Base-by-base conservation (phyloP, 2,888 invertebrate genomes). In the Coenonympha glycerion region DNA sequence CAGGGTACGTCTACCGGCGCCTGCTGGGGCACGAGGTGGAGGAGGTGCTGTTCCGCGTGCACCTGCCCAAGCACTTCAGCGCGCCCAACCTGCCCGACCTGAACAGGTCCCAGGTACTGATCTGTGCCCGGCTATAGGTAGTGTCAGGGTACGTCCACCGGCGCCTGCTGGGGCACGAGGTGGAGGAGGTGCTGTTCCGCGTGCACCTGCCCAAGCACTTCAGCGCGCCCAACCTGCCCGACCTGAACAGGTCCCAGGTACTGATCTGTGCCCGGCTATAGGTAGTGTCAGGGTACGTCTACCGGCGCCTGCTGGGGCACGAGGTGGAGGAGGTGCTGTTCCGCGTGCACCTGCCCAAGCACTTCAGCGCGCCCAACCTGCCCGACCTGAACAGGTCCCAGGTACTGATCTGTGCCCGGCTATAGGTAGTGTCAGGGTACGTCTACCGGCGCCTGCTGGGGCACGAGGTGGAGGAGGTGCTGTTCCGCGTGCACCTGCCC, bases 111-210 rank as follows among this genome's bases (percentile, higher is more conserved):
- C 99, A 98, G 88, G 92, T 90, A 73, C 22, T 24, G 2, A 24
- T 24, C 13, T 16, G 24, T 3, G n/a, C 16, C 19, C 13, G 9
- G 31, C 22, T 6, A 6, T 13, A 34, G 24, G 26, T 24, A n/a
- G 98, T 99, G 0, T 99, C 99, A 0, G 95, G 95, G 11, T 99
- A 97, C 82, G 99, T 99, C 67, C 99, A 99, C 78, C 97, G 99
- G 60, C 93, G 98, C 39, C 89, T 99, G 24, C 84, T 99, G 48
- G 99, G 99, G 0, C 96, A 97, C 69, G 96, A 96, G 73, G 93
- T 94, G 1, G 98, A 98, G 65, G 98, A 99, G 70, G 93, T 97
- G 1, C 81, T 97, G 33, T 96, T 98, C 72, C 92, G 97, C 33
- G 94, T 94, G 59, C 95, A 95, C 58, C 88, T 98, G 44, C 99